Evolutionary conservation across 2,797 vertebrate genomes (phyloP).

Genomic region (Crossoptilon crossoptilon): DNA sequence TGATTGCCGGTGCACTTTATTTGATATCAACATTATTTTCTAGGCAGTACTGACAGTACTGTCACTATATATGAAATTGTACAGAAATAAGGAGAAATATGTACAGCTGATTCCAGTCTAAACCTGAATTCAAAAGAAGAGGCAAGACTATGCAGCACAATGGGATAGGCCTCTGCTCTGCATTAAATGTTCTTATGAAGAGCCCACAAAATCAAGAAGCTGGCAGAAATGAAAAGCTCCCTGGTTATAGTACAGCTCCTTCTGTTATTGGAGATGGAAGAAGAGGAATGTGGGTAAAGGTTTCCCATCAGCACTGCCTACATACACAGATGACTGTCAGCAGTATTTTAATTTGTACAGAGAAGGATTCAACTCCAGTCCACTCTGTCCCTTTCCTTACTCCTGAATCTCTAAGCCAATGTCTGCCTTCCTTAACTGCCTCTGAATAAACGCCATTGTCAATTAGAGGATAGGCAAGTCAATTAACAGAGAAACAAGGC

Average conservation of each 20-base stretch:
- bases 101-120: neutral
- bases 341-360: neutral
- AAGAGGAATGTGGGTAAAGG: neutral
- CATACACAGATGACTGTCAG: neutral
- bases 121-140: neutral
- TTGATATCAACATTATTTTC: neutral
- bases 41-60: slow-evolving; percentile 24
- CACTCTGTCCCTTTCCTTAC: neutral
- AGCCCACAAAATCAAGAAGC: neutral
- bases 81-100: neutral
- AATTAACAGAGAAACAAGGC: neutral
- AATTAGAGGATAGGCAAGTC: neutral
- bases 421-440: neutral
- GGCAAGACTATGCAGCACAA: neutral
- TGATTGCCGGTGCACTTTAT: neutral
- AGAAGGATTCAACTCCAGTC: rapidly evolving
- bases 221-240: neutral
- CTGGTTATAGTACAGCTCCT: neutral
- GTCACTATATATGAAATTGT: neutral
- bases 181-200: neutral
- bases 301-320: neutral
- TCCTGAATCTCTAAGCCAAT: neutral
- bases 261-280: neutral
- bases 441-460: neutral
- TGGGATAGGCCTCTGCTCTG: neutral